These are phyloP conservation scores for Sebastes fasciatus DNA, from an alignment of 2,113 vertebrate species.

Conservation along the genomic window DNA sequence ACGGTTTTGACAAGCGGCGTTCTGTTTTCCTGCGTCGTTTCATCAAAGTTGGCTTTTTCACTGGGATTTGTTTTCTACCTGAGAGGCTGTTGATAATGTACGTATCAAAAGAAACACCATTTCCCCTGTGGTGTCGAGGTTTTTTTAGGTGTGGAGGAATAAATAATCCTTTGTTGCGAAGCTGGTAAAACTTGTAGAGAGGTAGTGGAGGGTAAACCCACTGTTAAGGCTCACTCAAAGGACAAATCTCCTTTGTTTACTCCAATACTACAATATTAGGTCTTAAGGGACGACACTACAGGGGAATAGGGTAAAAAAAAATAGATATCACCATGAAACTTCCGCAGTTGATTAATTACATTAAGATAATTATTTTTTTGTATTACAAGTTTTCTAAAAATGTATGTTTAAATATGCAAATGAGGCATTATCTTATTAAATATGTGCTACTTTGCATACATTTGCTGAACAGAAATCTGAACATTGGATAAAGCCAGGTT, in stretches of 20 bases:
- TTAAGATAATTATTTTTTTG: too few relatives aligned
- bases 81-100: slow-evolving; percentile 41
- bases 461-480: too few relatives aligned
- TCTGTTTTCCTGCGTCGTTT: not conserved
- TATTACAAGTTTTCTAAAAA: too few relatives aligned
- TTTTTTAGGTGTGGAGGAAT: slow-evolving; percentile 21
- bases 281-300: not conserved
- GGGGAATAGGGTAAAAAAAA: too few relatives aligned
- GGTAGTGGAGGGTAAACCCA: slow-evolving; percentile 13
- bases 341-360: too few relatives aligned
- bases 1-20: slow-evolving; percentile 34
- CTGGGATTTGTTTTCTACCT: slow-evolving; percentile 35
- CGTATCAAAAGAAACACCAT: slow-evolving; percentile 30
- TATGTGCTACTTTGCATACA: too few relatives aligned
- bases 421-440: too few relatives aligned
- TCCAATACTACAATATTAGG: not conserved
- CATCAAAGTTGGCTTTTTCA: slow-evolving; percentile 11
- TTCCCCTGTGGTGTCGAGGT: slow-evolving; percentile 23
- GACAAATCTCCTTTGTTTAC: slow-evolving; percentile 17
- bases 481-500: too few relatives aligned
- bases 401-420: too few relatives aligned
- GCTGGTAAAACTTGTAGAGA: slow-evolving; percentile 17
- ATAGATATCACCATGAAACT: too few relatives aligned
- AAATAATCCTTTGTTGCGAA: slow-evolving; percentile 37
- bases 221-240: slow-evolving; percentile 22